Evolutionary conservation across 2,888 invertebrate species (phyloP).

Genomic region (Amiota minor): DNA sequence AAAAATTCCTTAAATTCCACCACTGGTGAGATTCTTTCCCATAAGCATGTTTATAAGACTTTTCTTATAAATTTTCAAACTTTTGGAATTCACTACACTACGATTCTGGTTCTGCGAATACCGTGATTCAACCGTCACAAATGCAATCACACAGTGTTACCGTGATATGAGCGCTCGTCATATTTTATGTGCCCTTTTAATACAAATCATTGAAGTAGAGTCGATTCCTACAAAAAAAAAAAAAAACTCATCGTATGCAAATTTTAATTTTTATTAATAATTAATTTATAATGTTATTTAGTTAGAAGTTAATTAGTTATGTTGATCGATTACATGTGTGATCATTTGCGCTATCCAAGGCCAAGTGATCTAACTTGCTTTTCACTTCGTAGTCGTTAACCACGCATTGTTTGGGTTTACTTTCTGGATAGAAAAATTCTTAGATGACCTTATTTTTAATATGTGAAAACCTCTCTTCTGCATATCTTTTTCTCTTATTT

Average conservation of each 20-base stretch:
- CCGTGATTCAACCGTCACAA: conserved; percentile 94
- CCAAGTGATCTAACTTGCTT: too few species aligned
- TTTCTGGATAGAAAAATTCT: too few species aligned
- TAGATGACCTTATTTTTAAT: too few species aligned
- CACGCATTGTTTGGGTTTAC: too few species aligned
- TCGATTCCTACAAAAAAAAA: conserved; percentile 89
- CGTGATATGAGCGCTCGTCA: conserved; percentile 99
- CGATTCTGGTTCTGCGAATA: conserved; percentile 98
- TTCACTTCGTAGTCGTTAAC: too few species aligned
- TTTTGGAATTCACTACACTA: conserved; percentile 99
- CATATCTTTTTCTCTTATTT: too few species aligned
- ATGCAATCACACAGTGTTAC: conserved; percentile 98
- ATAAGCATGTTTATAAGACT: conserved; percentile 91
- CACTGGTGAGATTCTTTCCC: conserved; percentile 97
- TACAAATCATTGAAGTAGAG: conserved; percentile 98
- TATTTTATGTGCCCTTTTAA: conserved; percentile 97
- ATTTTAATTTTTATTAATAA: too few species aligned
- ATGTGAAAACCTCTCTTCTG: too few species aligned
- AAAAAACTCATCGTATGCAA: conserved; percentile 92
- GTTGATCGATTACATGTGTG: too few species aligned
- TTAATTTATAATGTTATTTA: too few species aligned
- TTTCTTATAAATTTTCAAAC: conserved; percentile 97
- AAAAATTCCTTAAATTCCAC: conserved; percentile 99
- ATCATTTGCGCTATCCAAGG: too few species aligned
- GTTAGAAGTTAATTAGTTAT: too few species aligned